A percentile compares a stretch with the other conserved stretches of the same genome.
phyloP scores from a whole-genome alignment of 1,140 invertebrate species.

The Plutomurus gul region DNA sequence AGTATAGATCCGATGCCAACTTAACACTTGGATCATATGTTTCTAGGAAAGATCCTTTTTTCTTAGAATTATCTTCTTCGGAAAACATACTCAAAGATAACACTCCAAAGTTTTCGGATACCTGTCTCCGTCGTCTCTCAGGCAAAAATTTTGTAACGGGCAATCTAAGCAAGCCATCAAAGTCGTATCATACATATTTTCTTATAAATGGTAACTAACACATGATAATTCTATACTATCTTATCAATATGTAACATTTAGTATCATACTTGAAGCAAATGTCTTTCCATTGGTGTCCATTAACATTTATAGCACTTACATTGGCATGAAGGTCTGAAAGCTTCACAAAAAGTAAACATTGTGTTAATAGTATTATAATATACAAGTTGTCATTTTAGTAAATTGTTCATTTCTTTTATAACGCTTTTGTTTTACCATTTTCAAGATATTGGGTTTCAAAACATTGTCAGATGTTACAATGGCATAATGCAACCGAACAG shows the following conservation, averaged over 20 bases:
- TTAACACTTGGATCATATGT: constrained; percentile 62
- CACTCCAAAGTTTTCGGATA: constrained; percentile 20
- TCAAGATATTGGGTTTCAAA: constrained; percentile 63
- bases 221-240: no score
- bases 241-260: constrained; percentile 51
- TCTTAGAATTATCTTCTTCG: neutral
- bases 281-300: constrained; percentile 62
- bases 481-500: constrained; percentile 66
- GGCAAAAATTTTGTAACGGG: constrained; percentile 12
- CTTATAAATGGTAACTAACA: no score
- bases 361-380: neutral
- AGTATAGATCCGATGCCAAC: constrained; percentile 63
- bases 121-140: constrained; percentile 12
- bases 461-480: constrained; percentile 70
- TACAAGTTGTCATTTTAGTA: neutral
- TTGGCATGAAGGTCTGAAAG: constrained; percentile 48
- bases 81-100: constrained; percentile 5
- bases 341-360: constrained; percentile 40
- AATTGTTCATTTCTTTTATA: neutral
- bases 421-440: constrained; percentile 56
- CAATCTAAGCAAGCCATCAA: constrained; percentile 5
- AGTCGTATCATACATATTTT: neutral
- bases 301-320: constrained; percentile 32
- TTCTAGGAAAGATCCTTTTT: neutral
- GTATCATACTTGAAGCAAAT: constrained; percentile 68